phyloP scores from a whole-genome alignment of 2,113 vertebrate genomes.

The Psittacara wagleri region DNA sequence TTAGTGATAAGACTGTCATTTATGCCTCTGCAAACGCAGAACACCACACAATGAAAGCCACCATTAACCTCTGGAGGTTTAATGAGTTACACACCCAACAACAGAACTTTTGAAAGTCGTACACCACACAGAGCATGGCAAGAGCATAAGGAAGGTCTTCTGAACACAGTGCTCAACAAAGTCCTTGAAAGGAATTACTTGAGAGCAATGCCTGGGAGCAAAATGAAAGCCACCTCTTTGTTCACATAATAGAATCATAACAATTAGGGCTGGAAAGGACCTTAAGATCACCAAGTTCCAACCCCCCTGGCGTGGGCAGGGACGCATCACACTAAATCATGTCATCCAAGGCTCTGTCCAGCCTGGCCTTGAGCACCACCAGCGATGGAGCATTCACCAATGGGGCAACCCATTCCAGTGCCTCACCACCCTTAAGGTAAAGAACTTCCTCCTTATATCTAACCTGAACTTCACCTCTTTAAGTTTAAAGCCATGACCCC shows the following conservation, averaged over 20 bases:
- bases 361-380: too few species aligned
- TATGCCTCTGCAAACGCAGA: background rate
- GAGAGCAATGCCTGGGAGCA: background rate
- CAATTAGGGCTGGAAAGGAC: background rate
- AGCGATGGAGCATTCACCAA: too few species aligned
- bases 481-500: too few species aligned
- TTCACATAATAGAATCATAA: background rate
- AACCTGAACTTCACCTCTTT: too few species aligned
- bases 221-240: background rate
- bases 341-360: too few species aligned
- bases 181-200: background rate
- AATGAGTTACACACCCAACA: background rate
- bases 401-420: too few species aligned
- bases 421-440: too few species aligned
- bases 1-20: constrained; percentile 11
- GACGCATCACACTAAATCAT: background rate
- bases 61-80: background rate
- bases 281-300: background rate
- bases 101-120: background rate
- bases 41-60: background rate
- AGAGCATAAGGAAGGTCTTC: background rate
- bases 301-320: background rate
- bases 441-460: too few species aligned
- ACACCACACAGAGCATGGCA: background rate
- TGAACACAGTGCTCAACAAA: background rate